Percentiles rank a stretch among this genome's conserved stretches.
phyloP scores from a whole-genome alignment of 1,140 invertebrate genomes.

The Scaptomyza montana region DNA sequence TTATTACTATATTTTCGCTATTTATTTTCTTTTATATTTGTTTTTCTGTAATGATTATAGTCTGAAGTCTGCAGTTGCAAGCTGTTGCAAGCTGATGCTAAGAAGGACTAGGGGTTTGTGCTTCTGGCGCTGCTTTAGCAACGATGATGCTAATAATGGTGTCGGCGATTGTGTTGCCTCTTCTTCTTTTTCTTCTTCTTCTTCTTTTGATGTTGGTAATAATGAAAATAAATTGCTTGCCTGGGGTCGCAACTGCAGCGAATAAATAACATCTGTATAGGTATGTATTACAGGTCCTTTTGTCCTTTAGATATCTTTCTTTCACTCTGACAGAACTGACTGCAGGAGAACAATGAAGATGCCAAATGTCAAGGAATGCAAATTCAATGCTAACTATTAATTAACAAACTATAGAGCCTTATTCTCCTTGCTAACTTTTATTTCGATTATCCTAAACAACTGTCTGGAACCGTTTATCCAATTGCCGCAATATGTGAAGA shows the following conservation, averaged over 20 bases:
- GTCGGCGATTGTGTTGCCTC: conserved; percentile 55
- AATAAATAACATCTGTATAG: too few species aligned
- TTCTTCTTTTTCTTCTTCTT: not conserved
- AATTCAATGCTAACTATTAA: too few species aligned
- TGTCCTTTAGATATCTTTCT: too few species aligned
- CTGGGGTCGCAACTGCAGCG: conserved; percentile 16
- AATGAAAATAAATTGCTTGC: conserved; percentile 9
- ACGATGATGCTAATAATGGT: conserved; percentile 71
- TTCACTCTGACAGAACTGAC: too few species aligned
- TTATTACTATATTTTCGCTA: conserved; percentile 13
- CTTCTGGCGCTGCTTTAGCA: conserved; percentile 38
- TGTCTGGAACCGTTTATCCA: not conserved
- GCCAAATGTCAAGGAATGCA: too few species aligned
- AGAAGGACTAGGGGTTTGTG: not conserved
- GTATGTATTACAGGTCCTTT: too few species aligned
- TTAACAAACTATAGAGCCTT: too few species aligned
- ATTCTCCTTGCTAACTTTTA: too few species aligned
- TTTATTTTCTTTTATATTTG: not conserved
- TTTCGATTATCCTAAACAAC: too few species aligned
- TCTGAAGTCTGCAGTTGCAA: conserved; percentile 9
- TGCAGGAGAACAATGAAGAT: too few species aligned
- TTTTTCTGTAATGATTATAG: not conserved
- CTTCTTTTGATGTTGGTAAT: conserved; percentile 26
- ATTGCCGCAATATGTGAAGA: conserved; percentile 5
- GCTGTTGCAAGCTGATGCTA: conserved; percentile 19